These are phyloP conservation scores for Ditula angustiorana DNA, from an alignment of 2,888 invertebrate genomes.

Conservation along the genomic window DNA sequence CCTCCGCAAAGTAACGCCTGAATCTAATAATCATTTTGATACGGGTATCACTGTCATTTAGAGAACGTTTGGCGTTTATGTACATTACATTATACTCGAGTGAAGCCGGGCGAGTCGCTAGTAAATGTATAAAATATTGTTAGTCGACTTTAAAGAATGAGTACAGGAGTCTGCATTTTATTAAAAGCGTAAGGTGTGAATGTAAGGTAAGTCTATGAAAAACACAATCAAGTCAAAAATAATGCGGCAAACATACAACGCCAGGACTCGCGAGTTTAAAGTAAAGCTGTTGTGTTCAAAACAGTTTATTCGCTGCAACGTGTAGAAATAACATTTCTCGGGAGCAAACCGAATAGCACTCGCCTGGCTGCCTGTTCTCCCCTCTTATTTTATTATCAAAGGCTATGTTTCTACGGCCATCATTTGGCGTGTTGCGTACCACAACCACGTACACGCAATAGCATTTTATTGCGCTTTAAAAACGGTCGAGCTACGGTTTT, in stretches of 20 bases:
- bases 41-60: too few species aligned
- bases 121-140: too few species aligned
- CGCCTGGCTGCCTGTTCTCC: conserved; percentile 53
- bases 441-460: conserved; percentile 16
- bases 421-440: conserved; percentile 8
- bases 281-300: conserved; percentile 52
- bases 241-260: neutral
- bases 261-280: conserved; percentile 19
- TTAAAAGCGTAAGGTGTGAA: too few species aligned
- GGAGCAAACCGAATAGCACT: conserved; percentile 59
- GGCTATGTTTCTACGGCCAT: conserved; percentile 6
- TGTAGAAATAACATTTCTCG: conserved; percentile 58
- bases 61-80: too few species aligned
- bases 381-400: conserved; percentile 56
- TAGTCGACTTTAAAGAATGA: too few species aligned
- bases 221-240: neutral
- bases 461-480: conserved; percentile 7
- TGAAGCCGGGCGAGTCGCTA: too few species aligned
- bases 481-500: neutral
- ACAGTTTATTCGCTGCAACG: conserved; percentile 59
- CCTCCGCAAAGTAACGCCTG: too few species aligned
- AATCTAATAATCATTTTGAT: too few species aligned
- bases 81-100: too few species aligned
- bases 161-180: too few species aligned
- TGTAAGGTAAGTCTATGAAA: neutral